A percentile compares a stretch with the other conserved stretches of the same genome.
Evolutionary conservation across 2,113 vertebrate genomes (phyloP).

Genomic region (Edolisoma coerulescens): DNA sequence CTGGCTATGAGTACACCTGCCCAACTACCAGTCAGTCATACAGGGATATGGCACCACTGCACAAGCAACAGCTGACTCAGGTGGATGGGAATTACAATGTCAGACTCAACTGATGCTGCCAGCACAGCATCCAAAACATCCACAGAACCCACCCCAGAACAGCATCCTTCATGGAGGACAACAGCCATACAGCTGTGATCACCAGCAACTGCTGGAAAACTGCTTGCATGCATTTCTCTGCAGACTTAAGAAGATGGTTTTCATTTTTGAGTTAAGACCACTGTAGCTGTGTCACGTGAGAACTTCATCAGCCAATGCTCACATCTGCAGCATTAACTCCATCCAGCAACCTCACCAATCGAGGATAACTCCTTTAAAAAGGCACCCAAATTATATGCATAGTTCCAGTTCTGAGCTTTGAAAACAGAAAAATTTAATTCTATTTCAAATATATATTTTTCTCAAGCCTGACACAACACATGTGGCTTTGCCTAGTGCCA

Average conservation of each 20-base stretch:
- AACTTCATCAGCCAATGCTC: background rate
- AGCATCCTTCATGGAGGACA: background rate
- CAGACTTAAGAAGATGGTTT: background rate
- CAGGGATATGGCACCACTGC: rapidly evolving
- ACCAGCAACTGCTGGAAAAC: background rate
- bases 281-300: rapidly evolving
- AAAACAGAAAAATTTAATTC: background rate
- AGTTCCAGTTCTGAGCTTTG: background rate
- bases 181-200: background rate
- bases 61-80: background rate
- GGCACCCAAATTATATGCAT: background rate
- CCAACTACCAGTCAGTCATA: background rate
- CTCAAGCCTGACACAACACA: background rate
- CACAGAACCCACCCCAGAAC: background rate
- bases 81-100: background rate
- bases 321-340: background rate
- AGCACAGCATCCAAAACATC: background rate
- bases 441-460: background rate
- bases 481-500: background rate
- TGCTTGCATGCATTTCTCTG: background rate
- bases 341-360: background rate
- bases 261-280: background rate
- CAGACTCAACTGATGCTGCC: background rate
- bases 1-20: rapidly evolving
- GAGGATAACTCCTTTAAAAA: background rate